phyloP scores from a whole-genome alignment of 1,140 invertebrate species.

The Campoletis sonorensis region DNA sequence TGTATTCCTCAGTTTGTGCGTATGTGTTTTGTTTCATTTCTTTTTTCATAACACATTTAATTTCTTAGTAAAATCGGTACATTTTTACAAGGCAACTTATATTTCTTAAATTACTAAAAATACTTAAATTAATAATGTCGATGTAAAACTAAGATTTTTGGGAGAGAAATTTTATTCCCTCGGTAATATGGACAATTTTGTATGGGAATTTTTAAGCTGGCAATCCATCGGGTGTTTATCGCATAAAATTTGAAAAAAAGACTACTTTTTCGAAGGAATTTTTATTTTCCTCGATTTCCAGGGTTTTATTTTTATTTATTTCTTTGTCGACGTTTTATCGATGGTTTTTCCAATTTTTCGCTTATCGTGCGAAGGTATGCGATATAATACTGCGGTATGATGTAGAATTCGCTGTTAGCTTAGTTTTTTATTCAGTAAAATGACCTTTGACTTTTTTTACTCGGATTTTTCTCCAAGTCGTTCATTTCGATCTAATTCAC shows the following conservation, averaged over 20 bases:
- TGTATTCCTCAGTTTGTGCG: no score
- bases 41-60: slow-evolving; percentile 68
- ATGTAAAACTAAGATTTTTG: slow-evolving; percentile 9
- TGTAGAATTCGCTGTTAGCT: slow-evolving; percentile 38
- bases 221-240: background rate
- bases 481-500: background rate
- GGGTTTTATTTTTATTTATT: slow-evolving; percentile 27
- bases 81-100: slow-evolving; percentile 71
- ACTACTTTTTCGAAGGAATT: background rate
- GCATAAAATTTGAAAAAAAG: background rate
- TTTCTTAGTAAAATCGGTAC: slow-evolving; percentile 69
- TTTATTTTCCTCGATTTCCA: background rate
- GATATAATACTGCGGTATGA: slow-evolving; percentile 47
- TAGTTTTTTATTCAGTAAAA: slow-evolving; percentile 7
- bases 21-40: slow-evolving; percentile 40
- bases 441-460: slow-evolving; percentile 34
- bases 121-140: slow-evolving; percentile 60
- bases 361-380: slow-evolving; percentile 45
- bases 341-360: slow-evolving; percentile 30
- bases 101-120: slow-evolving; percentile 65
- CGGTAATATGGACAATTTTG: background rate
- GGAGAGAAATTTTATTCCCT: slow-evolving; percentile 54
- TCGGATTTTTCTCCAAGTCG: slow-evolving; percentile 3
- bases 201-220: slow-evolving; percentile 31
- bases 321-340: background rate